These are phyloP conservation scores for Parascotia fuliginaria DNA, from an alignment of 2,888 invertebrate genomes.

Conservation along the genomic window DNA sequence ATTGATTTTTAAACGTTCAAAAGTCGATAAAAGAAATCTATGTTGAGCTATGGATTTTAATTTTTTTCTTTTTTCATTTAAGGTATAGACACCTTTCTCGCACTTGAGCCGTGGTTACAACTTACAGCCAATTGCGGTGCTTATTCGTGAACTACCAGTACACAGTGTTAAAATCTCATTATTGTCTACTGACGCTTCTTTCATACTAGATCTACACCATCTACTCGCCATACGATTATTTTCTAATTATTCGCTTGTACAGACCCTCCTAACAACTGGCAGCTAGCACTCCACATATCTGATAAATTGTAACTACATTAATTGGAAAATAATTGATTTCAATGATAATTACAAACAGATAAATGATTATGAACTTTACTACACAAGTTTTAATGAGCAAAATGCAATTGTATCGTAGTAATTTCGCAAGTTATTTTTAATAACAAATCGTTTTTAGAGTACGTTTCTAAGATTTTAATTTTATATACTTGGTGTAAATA, in stretches of 20 bases:
- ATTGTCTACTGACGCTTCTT: background rate
- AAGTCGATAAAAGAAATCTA: too few relatives aligned
- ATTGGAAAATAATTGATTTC: slow-evolving; percentile 72
- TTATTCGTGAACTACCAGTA: too few relatives aligned
- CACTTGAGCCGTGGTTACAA: too few relatives aligned
- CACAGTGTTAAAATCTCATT: too few relatives aligned
- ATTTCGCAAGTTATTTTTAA: slow-evolving; percentile 18
- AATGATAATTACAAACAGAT: slow-evolving; percentile 42
- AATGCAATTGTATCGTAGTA: slow-evolving; percentile 7
- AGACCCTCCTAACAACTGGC: slow-evolving; percentile 6
- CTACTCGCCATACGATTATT: background rate
- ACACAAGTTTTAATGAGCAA: slow-evolving; percentile 16
- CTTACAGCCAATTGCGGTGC: too few relatives aligned
- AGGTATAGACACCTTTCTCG: too few relatives aligned
- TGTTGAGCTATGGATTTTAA: too few relatives aligned
- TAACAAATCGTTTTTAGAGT: too few relatives aligned
- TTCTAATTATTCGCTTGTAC: slow-evolving; percentile 5
- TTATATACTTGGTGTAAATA: too few relatives aligned
- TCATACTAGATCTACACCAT: background rate
- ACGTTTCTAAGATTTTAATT: too few relatives aligned
- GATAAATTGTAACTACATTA: slow-evolving; percentile 43
- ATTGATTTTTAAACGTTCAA: too few relatives aligned
- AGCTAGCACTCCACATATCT: slow-evolving; percentile 14
- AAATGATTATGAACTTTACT: slow-evolving; percentile 41
- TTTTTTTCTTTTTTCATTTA: too few relatives aligned